Conservation (phyloP, 2,888 invertebrate species). For the Tanypteryx hageni region DNA sequence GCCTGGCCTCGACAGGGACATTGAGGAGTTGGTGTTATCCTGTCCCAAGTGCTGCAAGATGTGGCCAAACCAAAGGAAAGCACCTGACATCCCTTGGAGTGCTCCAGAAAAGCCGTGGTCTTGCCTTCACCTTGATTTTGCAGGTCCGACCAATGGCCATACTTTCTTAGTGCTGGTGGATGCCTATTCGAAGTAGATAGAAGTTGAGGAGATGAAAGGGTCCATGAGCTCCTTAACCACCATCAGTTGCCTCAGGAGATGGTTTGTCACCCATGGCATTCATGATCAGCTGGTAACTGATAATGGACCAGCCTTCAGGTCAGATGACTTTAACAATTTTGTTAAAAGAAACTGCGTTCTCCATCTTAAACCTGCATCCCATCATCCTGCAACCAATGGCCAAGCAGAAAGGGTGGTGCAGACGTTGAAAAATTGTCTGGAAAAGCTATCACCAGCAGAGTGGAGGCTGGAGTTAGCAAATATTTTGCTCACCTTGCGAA, state of each 20-base stretch:
- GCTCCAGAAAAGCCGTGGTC: slow-evolving; percentile 67
- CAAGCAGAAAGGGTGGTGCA: slow-evolving; percentile 70
- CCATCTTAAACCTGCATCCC: slow-evolving; percentile 68
- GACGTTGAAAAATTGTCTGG: slow-evolving; percentile 68
- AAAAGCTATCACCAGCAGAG: slow-evolving; percentile 67
- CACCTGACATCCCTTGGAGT: background rate
- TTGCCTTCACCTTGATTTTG: slow-evolving; percentile 69
- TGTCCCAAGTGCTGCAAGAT: background rate
- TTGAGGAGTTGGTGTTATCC: slow-evolving; percentile 4
- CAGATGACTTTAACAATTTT: slow-evolving; percentile 69
- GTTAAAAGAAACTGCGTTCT: slow-evolving; percentile 67
- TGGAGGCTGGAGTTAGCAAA: slow-evolving; percentile 65
- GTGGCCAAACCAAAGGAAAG: background rate
- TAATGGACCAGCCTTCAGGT: slow-evolving; percentile 70
- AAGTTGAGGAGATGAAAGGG: background rate
- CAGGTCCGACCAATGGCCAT: slow-evolving; percentile 67
- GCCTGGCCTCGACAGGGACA: slow-evolving; percentile 65
- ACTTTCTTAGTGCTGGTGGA: slow-evolving; percentile 70
- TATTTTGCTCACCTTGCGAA: slow-evolving; percentile 67
- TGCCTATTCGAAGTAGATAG: slow-evolving; percentile 69
- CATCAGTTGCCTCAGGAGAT: background rate
- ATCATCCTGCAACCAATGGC: slow-evolving; percentile 70
- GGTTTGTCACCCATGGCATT: slow-evolving; percentile 69
- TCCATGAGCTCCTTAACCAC: background rate
- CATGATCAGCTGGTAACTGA: slow-evolving; percentile 70